phyloP scores from a whole-genome alignment of 2,888 invertebrate species.

The Iphiclides podalirius region DNA sequence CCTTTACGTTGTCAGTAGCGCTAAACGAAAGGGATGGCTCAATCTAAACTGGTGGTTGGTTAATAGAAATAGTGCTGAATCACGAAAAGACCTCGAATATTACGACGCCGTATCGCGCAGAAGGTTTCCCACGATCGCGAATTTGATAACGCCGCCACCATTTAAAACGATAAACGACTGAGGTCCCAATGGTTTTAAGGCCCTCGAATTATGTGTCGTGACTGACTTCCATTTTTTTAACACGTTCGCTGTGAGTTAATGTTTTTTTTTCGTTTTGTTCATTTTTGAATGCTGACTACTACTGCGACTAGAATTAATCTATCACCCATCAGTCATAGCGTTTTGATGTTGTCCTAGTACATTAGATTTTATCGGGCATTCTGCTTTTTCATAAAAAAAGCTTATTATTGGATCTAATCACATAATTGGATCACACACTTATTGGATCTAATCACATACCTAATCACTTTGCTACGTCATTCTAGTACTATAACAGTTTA shows the following conservation, averaged over 20 bases:
- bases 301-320: no score
- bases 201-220: conserved; percentile 1
- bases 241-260: background rate
- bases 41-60: conserved; percentile 35
- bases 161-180: conserved; percentile 30
- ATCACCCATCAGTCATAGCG: no score
- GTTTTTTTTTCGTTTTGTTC: background rate
- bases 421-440: no score
- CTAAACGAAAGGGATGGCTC: conserved; percentile 31
- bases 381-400: no score
- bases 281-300: no score
- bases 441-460: no score
- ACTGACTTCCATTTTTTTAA: background rate
- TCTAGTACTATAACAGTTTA: no score
- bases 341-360: no score
- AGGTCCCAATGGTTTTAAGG: conserved; percentile 24
- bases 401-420: no score
- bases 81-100: conserved; percentile 50
- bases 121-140: conserved; percentile 73
- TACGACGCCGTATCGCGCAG: conserved; percentile 52
- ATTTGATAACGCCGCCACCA: conserved; percentile 53
- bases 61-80: conserved; percentile 61
- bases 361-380: no score
- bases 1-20: background rate
- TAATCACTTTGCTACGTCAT: no score